phyloP scores from a whole-genome alignment of 2,888 invertebrate genomes.

The Melinaea menophilus region DNA sequence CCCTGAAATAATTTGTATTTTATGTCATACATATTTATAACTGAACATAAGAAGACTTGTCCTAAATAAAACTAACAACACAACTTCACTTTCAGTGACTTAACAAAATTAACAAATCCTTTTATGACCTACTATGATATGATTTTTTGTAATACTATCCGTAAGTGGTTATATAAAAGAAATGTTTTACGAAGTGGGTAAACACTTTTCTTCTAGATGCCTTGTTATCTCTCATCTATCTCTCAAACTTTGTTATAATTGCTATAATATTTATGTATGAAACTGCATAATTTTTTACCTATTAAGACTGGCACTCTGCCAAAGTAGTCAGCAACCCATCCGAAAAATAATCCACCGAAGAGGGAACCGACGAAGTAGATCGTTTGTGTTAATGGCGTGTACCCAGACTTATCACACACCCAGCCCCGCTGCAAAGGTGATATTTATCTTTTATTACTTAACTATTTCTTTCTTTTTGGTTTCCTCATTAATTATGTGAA shows the following conservation, averaged over 20 bases:
- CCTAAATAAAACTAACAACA: no score
- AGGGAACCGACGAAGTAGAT: slow-evolving; percentile 65
- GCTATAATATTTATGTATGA: background rate
- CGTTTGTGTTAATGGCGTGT: slow-evolving; percentile 59
- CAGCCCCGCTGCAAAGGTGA: slow-evolving; percentile 55
- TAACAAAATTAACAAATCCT: no score
- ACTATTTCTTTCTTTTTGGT: no score
- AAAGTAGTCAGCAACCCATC: slow-evolving; percentile 65
- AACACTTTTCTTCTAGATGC: no score
- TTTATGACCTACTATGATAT: no score
- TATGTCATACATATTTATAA: background rate
- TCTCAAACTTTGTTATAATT: no score
- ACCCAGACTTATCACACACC: slow-evolving; percentile 62
- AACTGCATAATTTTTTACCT: slow-evolving; percentile 49
- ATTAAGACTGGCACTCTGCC: slow-evolving; percentile 68
- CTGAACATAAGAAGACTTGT: background rate
- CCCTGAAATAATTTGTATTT: slow-evolving; percentile 41
- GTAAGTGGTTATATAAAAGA: no score
- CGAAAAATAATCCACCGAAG: slow-evolving; percentile 62
- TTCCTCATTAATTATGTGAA: no score
- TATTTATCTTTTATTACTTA: background rate
- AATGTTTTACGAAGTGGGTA: no score
- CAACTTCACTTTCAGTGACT: no score
- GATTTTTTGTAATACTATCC: no score
- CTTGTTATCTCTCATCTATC: no score